Percentiles rank a stretch among this genome's conserved stretches.
Conservation (phyloP, 2,888 invertebrate species). For the Cephus runcator region DNA sequence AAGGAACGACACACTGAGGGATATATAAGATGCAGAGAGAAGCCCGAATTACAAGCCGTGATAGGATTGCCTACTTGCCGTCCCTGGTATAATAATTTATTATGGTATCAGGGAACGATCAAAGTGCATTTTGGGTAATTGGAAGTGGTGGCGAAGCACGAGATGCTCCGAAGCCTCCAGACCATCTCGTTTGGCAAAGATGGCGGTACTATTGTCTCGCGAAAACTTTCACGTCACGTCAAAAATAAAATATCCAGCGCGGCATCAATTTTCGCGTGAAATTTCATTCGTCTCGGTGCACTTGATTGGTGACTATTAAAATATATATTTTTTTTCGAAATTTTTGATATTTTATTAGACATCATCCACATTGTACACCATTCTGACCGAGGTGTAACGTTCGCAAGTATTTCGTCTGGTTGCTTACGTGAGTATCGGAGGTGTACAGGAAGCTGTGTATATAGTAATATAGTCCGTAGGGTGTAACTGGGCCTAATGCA, state of each 20-base stretch:
- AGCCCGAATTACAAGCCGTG: neutral
- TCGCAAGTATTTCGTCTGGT: neutral
- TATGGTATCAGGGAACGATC: neutral
- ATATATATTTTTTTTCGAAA: neutral
- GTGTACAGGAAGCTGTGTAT: neutral
- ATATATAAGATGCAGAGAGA: neutral
- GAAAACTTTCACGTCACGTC: slow-evolving; percentile 18
- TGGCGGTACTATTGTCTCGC: slow-evolving; percentile 16
- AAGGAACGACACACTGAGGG: neutral
- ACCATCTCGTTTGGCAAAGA: neutral
- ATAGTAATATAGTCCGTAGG: neutral
- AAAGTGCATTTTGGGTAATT: slow-evolving; percentile 17
- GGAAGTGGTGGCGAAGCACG: neutral
- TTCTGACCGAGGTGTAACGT: neutral
- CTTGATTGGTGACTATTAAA: neutral
- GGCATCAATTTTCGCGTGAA: neutral
- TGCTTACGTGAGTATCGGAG: neutral
- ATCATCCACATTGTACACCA: neutral
- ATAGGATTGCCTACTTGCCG: neutral
- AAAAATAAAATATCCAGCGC: slow-evolving; percentile 6
- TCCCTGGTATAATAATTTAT: slow-evolving; percentile 4
- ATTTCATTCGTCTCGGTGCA: neutral
- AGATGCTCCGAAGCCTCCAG: neutral
- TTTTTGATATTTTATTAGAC: neutral
- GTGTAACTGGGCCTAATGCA: slow-evolving; percentile 36